These are phyloP conservation scores for Lineus longissimus DNA, from an alignment of 1,140 invertebrate species.

Conservation along the genomic window DNA sequence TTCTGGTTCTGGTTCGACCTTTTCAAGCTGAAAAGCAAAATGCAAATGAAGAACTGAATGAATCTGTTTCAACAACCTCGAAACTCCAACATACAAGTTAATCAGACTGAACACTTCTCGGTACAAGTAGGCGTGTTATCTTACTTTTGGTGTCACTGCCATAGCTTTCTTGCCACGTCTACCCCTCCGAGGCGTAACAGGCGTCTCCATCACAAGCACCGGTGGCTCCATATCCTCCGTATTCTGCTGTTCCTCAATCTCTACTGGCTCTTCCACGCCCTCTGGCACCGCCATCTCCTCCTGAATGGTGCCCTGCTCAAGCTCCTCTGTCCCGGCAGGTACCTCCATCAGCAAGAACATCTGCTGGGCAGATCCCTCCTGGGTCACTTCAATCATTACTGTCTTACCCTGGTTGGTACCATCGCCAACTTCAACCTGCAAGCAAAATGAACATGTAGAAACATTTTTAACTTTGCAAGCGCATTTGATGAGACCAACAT, in stretches of 20 bases:
- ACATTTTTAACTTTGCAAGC: neutral
- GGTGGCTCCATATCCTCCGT: slow-evolving; percentile 5
- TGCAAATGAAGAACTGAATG: neutral
- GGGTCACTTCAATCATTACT: slow-evolving; percentile 7
- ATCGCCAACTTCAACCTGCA: neutral
- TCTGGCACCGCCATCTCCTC: neutral
- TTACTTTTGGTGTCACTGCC: too few species aligned
- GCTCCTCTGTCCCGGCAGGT: neutral
- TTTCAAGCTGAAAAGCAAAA: too few species aligned
- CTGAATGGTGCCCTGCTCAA: neutral
- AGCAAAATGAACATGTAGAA: too few species aligned
- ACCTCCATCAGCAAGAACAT: slow-evolving; percentile 8
- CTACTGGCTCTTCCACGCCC: slow-evolving; percentile 20
- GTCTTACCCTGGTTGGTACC: neutral
- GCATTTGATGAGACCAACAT: neutral
- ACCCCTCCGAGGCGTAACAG: neutral
- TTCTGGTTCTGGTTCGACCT: too few species aligned
- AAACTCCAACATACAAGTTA: too few species aligned
- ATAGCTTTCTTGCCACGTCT: neutral
- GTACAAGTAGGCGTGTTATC: too few species aligned
- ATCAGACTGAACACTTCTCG: too few species aligned
- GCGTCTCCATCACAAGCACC: neutral
- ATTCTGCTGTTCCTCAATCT: slow-evolving; percentile 28
- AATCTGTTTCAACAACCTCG: too few species aligned
- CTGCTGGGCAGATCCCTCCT: neutral